phyloP scores from a whole-genome alignment of 2,113 vertebrate genomes.

The Odontesthes bonariensis region DNA sequence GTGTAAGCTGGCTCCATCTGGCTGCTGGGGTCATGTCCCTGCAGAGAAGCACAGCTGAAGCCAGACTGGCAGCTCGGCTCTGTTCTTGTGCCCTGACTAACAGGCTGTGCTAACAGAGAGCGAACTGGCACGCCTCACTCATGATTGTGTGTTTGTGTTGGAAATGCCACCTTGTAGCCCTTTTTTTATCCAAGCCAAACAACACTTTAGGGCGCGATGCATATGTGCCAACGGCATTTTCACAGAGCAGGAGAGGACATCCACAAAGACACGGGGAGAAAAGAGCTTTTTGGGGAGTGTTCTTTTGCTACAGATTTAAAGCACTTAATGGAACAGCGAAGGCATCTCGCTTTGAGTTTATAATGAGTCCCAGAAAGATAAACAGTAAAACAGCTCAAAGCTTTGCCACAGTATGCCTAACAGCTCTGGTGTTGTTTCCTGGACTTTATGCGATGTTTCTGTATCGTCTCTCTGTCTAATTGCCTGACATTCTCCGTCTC shows the following conservation, averaged over 20 bases:
- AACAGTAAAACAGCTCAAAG: constrained; percentile 46
- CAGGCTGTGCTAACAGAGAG: constrained; percentile 76
- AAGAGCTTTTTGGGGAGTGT: neutral
- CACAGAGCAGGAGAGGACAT: constrained; percentile 36
- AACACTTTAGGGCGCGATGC: constrained; percentile 43
- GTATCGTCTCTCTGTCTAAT: constrained; percentile 9
- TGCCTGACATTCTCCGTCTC: neutral
- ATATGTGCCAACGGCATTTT: constrained; percentile 53
- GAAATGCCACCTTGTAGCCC: constrained; percentile 64
- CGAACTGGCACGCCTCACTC: constrained; percentile 50
- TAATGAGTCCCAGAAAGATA: constrained; percentile 73
- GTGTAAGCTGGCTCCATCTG: constrained; percentile 64
- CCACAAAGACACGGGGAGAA: constrained; percentile 14
- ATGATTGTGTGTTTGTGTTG: constrained; percentile 73
- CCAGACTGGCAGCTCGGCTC: constrained; percentile 59
- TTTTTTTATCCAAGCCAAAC: constrained; percentile 64
- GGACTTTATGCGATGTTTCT: constrained; percentile 44
- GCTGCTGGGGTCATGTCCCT: constrained; percentile 64
- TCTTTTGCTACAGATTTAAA: constrained; percentile 31
- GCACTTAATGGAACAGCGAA: constrained; percentile 44
- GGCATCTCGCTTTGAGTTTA: constrained; percentile 58
- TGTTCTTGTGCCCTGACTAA: constrained; percentile 64
- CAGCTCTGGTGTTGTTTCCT: constrained; percentile 26
- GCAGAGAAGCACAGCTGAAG: constrained; percentile 58
- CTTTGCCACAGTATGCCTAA: constrained; percentile 18